Percentiles rank a stretch among this genome's conserved stretches.
Conservation (phyloP, 2,797 vertebrate genomes). For the Acrocephalus scirpaceus region DNA sequence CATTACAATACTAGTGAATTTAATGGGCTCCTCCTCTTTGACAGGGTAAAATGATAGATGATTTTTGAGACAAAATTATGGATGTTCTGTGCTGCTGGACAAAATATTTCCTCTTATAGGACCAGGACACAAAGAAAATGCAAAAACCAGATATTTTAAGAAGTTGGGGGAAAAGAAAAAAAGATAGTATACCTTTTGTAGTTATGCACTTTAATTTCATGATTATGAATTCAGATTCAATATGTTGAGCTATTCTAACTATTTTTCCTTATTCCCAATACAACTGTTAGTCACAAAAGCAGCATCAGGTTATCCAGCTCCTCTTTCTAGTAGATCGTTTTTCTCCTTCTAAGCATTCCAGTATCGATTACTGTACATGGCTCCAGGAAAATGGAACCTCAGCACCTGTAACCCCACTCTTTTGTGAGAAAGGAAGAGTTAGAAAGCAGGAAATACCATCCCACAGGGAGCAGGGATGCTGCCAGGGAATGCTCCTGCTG, state of each 20-base stretch:
- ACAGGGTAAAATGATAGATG: background rate
- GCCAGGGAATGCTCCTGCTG: background rate
- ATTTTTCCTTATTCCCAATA: background rate
- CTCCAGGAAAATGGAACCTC: background rate
- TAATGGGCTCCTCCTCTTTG: background rate
- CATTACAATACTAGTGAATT: background rate
- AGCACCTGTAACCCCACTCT: background rate
- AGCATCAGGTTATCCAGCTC: background rate
- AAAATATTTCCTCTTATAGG: background rate
- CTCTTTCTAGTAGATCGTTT: background rate
- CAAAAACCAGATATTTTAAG: background rate
- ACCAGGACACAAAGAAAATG: background rate
- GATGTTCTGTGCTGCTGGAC: background rate
- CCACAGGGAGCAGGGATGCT: background rate
- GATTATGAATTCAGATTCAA: background rate
- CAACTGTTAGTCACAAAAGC: background rate
- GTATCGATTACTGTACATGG: background rate
- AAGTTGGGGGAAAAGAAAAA: accelerated
- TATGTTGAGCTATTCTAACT: background rate
- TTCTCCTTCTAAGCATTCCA: background rate
- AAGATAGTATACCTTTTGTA: background rate
- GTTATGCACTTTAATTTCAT: background rate
- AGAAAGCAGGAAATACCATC: background rate
- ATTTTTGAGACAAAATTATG: background rate
- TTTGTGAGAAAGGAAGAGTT: background rate